Evolutionary conservation across 2,797 vertebrate genomes (phyloP), one percentile per base, ranked within the genome.

Genomic region (Parambassis ranga): DNA sequence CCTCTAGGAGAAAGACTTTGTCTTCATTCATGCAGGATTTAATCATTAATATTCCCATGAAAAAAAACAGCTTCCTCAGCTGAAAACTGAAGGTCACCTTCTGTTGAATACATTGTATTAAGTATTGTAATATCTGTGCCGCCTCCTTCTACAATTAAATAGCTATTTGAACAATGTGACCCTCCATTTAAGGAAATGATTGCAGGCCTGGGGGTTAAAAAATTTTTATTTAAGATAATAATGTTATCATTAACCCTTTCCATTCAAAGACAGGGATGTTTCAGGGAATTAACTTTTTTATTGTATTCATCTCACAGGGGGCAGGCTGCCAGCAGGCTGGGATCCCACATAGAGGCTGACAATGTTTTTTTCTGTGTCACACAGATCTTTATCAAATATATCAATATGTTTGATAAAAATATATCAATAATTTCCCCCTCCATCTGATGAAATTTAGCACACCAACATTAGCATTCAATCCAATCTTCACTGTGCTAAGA

Each of bases 41-140:
- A 28, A 57, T 61, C 36, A 71, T 56, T 62, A 39, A 26, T 44
- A 43, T 42, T 16, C 23, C 19, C 0, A 0, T 14, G 27, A 22
- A 51, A 37, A 46, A 23, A 24, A 68, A 46, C 42, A 52, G 31
- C 39, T 61, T 51, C 42, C 24, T 24, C 32, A 49, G 19, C 36
- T 35, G 24, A 38, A 58, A 20, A 46, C 24, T 47, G 33, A 55
- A 57, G 42, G 58, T 64, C 58, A 60, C 47, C 32, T 52, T 32
- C 13, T 41, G 28, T 20, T 35, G n/a, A 44, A 57, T 42, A 41
- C n/a, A n/a, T n/a, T n/a, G n/a, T 47, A 5, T 8, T 24, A 23
- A 16, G n/a, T 36, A 31, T 46, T 11, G 27, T 1, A 26, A 32
- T 26, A 24, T 59, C 22, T 30, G 10, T n/a, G 47, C 11, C 42